Evolutionary conservation across 2,888 invertebrate genomes (phyloP).

Genomic region (Onchidella celtica): DNA sequence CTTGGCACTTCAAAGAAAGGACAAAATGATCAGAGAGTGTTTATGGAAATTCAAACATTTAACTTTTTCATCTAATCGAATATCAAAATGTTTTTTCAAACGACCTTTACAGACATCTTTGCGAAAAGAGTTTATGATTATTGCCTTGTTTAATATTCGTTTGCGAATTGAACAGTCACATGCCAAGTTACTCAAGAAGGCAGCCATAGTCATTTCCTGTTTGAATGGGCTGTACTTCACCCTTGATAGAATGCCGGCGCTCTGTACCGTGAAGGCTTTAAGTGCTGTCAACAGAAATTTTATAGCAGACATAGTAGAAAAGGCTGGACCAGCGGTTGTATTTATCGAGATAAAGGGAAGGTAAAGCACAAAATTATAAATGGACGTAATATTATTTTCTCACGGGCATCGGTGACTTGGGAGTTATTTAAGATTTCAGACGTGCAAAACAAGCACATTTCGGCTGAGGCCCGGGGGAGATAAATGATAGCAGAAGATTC

Average conservation of each 20-base stretch:
- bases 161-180: background rate
- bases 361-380: too few species aligned
- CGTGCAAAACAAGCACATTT: too few species aligned
- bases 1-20: background rate
- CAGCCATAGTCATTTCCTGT: background rate
- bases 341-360: slow-evolving; percentile 93
- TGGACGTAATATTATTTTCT: too few species aligned
- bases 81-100: background rate
- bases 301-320: slow-evolving; percentile 95
- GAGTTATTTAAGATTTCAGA: too few species aligned
- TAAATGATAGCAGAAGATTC: too few species aligned
- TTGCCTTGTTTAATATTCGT: background rate
- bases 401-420: too few species aligned
- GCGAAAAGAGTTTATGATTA: background rate
- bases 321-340: slow-evolving; percentile 91
- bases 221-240: background rate
- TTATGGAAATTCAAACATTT: too few species aligned
- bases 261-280: background rate
- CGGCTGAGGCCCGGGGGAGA: too few species aligned
- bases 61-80: too few species aligned
- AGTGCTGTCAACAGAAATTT: slow-evolving; percentile 84
- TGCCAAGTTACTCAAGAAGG: background rate
- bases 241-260: background rate
- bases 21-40: too few species aligned
- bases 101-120: background rate